Evolutionary conservation across 2,797 vertebrate species (phyloP), one percentile per base, ranked within the genome.

Genomic region (Chaenodraco wilsoni): DNA sequence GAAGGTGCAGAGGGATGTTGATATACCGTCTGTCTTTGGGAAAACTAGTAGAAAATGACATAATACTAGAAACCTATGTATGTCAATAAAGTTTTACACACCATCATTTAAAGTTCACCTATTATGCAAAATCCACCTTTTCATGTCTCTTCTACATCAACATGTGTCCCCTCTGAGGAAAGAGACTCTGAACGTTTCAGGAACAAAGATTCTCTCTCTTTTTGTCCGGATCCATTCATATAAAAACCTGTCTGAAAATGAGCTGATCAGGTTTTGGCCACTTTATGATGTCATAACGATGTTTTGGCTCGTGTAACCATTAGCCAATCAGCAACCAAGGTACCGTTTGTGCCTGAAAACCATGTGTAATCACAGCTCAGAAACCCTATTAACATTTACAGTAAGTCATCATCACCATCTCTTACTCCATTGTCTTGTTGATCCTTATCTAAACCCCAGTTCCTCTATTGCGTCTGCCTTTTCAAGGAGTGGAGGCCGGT

Each of bases 401-500:
- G 43, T 3, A 33, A 31, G 10, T 63, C 33, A n/a, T 49, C 7
- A 17, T 16, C 8, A 5, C 11, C 33, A 9, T 0, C 13, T 0
- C 13, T 45, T 2, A 43, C 3, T 15, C 3, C 49, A 19, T 54
- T 21, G 33, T 78, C 15, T 27, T n/a, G 0, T 31, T 14, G 27
- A 48, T 41, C 23, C 4, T 19, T 51, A 17, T 50, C 8, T 52
- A 16, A 37, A 19, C 11, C 7, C 4, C 4, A 40, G 7, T 6
- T 55, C 41, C 31, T 62, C 8, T n/a, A 27, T 13, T 55, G 50
- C 0, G 1, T 52, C 14, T 49, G 23, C 55, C 17, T 44, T 31
- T 76, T 62, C 56, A 82, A 74, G 75, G 66, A 37, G 33, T 45
- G 69, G 67, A 61, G 41, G 43, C 31, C 17, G 8, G 14, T 40